Evolutionary conservation across 2,797 vertebrate genomes (phyloP), one percentile per base, ranked within the genome.

Genomic region (Chaetophractus vellerosus): DNA sequence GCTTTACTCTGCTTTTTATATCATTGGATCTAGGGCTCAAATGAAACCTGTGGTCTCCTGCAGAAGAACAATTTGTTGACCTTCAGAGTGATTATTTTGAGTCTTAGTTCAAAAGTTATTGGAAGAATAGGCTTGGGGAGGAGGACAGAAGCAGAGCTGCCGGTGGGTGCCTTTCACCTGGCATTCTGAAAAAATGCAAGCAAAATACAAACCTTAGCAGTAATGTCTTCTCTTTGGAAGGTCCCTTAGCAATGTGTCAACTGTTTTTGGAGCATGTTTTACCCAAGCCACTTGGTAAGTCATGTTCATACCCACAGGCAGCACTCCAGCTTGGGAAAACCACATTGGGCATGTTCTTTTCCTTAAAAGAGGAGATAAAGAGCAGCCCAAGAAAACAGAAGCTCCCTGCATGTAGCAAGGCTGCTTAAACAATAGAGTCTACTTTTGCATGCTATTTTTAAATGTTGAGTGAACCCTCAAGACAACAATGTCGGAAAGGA

Each of bases 161-260:
- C 1, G 5, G 5, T 4, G 21, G 26, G 2, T 2, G 10, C 41
- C 31, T 63, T 28, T 72, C 5, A 14, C 12, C 31, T 2, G 26
- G 4, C 8, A 16, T 11, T 38, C 26, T 24, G 3, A 14, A 2
- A 12, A 28, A 52, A 64, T 18, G 2, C 82, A 82, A 23, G 31
- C 16, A 21, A 48, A 76, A 23, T 31, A 4, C 52, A 71, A 57
- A 19, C 12, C 7, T 55, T 10, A 8, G 5, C 24, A n/a, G n/a
- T 28, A 38, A 31, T 12, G 10, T 24, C 23, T 18, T 59, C 7
- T 33, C 48, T 23, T 24, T 15, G 28, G 38, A 68, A 41, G 23
- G 31, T 1, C 12, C 33, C 5, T 9, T 1, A 55, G 41, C 11
- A 31, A 14, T 1, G 24, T 23, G 50, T 57, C 2, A 14, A 9